phyloP scores from a whole-genome alignment of 2,888 invertebrate genomes.

The Chrysolina oricalcia region DNA sequence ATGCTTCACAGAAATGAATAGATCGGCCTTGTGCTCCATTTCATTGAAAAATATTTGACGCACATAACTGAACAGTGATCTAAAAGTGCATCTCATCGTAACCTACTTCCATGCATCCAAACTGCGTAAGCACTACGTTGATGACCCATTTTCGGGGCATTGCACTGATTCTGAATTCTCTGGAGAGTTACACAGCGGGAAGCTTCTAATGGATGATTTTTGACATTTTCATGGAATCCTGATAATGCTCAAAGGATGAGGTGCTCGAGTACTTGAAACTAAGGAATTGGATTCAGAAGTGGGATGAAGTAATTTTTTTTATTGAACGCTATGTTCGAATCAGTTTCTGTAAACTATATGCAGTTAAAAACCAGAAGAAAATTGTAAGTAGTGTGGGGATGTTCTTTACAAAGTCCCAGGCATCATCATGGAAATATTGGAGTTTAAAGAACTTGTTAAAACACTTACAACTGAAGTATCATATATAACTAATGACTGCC shows the following conservation, averaged over 20 bases:
- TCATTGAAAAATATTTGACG: conserved; percentile 20
- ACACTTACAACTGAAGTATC: too few relatives aligned
- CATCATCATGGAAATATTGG: too few relatives aligned
- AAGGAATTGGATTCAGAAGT: too few relatives aligned
- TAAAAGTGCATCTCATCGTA: conserved; percentile 23
- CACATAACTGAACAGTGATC: conserved; percentile 15
- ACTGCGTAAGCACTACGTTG: conserved; percentile 40
- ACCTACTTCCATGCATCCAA: conserved; percentile 35
- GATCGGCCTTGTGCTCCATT: conserved; percentile 6
- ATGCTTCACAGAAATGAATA: background rate
- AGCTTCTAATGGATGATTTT: background rate
- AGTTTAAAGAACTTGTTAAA: too few relatives aligned
- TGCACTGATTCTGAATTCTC: conserved; percentile 11
- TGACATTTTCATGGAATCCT: background rate
- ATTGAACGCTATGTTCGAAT: too few relatives aligned
- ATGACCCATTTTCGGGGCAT: conserved; percentile 39
- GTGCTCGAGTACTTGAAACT: too few relatives aligned
- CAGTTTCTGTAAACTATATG: background rate
- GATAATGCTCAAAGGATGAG: too few relatives aligned
- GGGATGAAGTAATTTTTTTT: too few relatives aligned
- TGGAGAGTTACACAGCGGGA: background rate
- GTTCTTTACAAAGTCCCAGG: background rate
- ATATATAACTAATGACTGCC: too few relatives aligned
- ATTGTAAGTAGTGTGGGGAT: background rate
- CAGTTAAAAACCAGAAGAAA: conserved; percentile 3